Percentiles rank a stretch among this genome's conserved stretches.
Conservation (phyloP, 2,113 vertebrate genomes). For the Pollachius pollachius region DNA sequence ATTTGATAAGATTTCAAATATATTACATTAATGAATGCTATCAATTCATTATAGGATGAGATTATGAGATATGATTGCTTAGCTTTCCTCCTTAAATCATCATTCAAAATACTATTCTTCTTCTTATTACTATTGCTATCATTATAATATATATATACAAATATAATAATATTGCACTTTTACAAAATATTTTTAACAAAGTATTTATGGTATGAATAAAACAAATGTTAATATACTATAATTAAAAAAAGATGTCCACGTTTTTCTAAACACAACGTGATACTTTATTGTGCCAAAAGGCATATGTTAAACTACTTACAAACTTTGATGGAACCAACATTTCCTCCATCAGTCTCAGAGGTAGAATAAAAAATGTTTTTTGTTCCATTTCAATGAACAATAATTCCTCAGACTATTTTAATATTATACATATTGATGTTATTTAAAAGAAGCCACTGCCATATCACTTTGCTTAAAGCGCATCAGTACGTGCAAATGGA, state of each 20-base stretch:
- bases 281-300: no score
- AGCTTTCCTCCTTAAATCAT: no score
- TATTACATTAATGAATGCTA: no score
- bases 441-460: slow-evolving; percentile 80
- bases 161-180: not conserved
- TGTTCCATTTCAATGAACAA: slow-evolving; percentile 31
- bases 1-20: no score
- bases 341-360: not conserved
- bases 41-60: no score
- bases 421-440: slow-evolving; percentile 83
- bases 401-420: slow-evolving; percentile 66
- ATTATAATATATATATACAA: not conserved
- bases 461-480: slow-evolving; percentile 57
- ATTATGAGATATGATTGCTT: no score
- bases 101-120: no score
- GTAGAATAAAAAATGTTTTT: not conserved
- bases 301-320: no score
- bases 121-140: no score
- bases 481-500: slow-evolving; percentile 77
- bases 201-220: not conserved
- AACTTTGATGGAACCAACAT: not conserved
- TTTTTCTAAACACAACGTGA: not conserved
- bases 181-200: not conserved
- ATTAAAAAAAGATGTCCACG: not conserved
- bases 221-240: not conserved